These are phyloP conservation scores for Gari tellinella DNA, from an alignment of 2,888 invertebrate species.

Conservation along the genomic window DNA sequence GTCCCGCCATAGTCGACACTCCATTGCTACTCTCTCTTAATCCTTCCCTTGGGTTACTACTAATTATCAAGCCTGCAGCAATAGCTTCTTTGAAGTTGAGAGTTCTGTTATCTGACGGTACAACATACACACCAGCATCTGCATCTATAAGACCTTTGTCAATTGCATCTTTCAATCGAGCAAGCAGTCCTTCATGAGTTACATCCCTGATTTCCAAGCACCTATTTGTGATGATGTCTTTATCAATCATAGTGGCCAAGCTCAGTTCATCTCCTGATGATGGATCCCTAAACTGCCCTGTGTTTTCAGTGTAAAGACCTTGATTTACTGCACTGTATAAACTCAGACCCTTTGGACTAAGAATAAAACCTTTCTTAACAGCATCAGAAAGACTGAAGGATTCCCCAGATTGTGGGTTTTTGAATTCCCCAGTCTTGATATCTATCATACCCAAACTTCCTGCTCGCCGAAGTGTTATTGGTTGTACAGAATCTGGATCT, in stretches of 20 bases:
- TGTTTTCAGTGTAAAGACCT: slow-evolving; percentile 84
- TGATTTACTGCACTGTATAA: slow-evolving; percentile 80
- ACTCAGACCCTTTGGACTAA: slow-evolving; percentile 77
- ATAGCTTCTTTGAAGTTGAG: slow-evolving; percentile 76
- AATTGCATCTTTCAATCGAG: slow-evolving; percentile 90
- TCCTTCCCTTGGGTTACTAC: slow-evolving; percentile 76
- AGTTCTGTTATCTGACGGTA: slow-evolving; percentile 62
- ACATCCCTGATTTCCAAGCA: slow-evolving; percentile 76
- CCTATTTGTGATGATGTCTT: slow-evolving; percentile 78
- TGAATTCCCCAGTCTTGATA: slow-evolving; percentile 77
- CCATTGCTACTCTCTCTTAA: slow-evolving; percentile 68
- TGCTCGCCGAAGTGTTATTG: slow-evolving; percentile 76
- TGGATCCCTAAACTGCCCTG: slow-evolving; percentile 81
- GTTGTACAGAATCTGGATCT: slow-evolving; percentile 78
- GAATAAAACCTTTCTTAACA: slow-evolving; percentile 76
- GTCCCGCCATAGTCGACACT: slow-evolving; percentile 33
- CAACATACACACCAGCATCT: slow-evolving; percentile 69
- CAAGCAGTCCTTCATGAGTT: slow-evolving; percentile 74
- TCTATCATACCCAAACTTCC: slow-evolving; percentile 86
- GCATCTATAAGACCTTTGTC: slow-evolving; percentile 83
- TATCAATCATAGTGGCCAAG: slow-evolving; percentile 81
- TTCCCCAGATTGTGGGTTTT: slow-evolving; percentile 79
- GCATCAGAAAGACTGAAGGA: slow-evolving; percentile 74
- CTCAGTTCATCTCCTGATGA: slow-evolving; percentile 74
- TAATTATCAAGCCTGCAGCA: slow-evolving; percentile 77